A percentile compares a stretch with the other conserved stretches of the same genome.
These are phyloP conservation scores for Oncopeltus fasciatus DNA, from an alignment of 1,140 invertebrate species.

Conservation along the genomic window DNA sequence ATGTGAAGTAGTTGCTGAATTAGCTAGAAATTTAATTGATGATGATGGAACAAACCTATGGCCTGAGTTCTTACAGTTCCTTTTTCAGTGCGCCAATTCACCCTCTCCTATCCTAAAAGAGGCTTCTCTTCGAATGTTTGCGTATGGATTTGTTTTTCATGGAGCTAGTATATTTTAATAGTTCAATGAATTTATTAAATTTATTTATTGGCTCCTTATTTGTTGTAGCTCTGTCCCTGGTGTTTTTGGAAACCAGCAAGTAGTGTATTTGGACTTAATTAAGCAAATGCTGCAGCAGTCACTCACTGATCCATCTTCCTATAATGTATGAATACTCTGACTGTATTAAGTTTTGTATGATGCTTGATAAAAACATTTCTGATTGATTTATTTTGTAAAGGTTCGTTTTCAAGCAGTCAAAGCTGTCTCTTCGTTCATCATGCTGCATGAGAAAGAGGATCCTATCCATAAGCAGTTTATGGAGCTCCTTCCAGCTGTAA, in stretches of 20 bases:
- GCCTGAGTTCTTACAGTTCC: conserved; percentile 91
- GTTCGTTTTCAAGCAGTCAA: conserved; percentile 67
- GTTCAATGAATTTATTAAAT: neutral
- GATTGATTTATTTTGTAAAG: too few relatives aligned
- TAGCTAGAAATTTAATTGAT: conserved; percentile 88
- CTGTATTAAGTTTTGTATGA: neutral
- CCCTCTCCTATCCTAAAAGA: conserved; percentile 72
- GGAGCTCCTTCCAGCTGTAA: conserved; percentile 64
- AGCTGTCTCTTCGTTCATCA: conserved; percentile 77
- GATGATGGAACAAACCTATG: conserved; percentile 93
- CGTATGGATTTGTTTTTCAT: conserved; percentile 53
- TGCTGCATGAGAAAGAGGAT: conserved; percentile 79
- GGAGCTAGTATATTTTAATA: too few relatives aligned
- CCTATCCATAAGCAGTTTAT: conserved; percentile 74
- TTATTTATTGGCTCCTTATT: conserved; percentile 11
- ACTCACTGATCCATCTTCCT: conserved; percentile 50
- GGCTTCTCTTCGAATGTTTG: conserved; percentile 84
- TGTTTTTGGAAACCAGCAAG: conserved; percentile 91
- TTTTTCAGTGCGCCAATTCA: conserved; percentile 86
- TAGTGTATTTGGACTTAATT: conserved; percentile 80
- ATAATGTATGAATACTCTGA: conserved; percentile 36
- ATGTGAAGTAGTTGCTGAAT: conserved; percentile 86
- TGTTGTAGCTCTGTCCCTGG: conserved; percentile 71
- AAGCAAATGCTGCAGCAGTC: conserved; percentile 84
- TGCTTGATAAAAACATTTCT: neutral